phyloP scores from a whole-genome alignment of 1,140 invertebrate species.

The Tribolium castaneum region DNA sequence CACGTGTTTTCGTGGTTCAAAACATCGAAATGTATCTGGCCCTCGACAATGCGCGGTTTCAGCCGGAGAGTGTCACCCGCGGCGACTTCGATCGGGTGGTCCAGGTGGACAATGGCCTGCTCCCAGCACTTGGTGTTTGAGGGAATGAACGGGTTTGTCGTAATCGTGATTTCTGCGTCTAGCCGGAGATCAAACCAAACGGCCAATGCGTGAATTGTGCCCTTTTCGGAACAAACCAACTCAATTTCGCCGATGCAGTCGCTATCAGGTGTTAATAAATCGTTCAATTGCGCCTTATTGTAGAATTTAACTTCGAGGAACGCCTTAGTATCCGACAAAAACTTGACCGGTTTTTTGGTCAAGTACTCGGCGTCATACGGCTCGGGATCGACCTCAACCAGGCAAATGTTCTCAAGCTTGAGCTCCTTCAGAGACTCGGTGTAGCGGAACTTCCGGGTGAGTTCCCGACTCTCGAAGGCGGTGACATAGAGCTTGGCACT shows the following conservation, averaged over 20 bases:
- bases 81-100: slow-evolving; percentile 61
- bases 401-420: slow-evolving; percentile 62
- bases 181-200: slow-evolving; percentile 81
- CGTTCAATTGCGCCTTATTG: slow-evolving; percentile 64
- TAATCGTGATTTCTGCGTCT: slow-evolving; percentile 72
- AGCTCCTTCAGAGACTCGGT: slow-evolving; percentile 57
- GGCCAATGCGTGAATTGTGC: slow-evolving; percentile 67
- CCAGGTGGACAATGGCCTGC: slow-evolving; percentile 75
- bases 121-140: slow-evolving; percentile 78
- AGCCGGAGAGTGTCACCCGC: slow-evolving; percentile 62
- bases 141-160: slow-evolving; percentile 64
- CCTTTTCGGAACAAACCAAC: slow-evolving; percentile 57
- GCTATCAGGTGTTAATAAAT: slow-evolving; percentile 46
- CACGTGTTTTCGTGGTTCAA: slow-evolving; percentile 47
- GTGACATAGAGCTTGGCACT: slow-evolving; percentile 73
- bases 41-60: slow-evolving; percentile 64
- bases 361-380: slow-evolving; percentile 80
- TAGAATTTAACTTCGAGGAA: slow-evolving; percentile 76
- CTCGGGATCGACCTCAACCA: slow-evolving; percentile 64
- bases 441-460: slow-evolving; percentile 64
- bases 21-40: slow-evolving; percentile 44
- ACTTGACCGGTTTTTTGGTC: slow-evolving; percentile 68
- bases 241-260: background rate
- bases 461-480: slow-evolving; percentile 57
- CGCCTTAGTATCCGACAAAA: slow-evolving; percentile 69